Evolutionary conservation across 2,113 vertebrate genomes (phyloP).

Genomic region (Cryptotis parvus): DNA sequence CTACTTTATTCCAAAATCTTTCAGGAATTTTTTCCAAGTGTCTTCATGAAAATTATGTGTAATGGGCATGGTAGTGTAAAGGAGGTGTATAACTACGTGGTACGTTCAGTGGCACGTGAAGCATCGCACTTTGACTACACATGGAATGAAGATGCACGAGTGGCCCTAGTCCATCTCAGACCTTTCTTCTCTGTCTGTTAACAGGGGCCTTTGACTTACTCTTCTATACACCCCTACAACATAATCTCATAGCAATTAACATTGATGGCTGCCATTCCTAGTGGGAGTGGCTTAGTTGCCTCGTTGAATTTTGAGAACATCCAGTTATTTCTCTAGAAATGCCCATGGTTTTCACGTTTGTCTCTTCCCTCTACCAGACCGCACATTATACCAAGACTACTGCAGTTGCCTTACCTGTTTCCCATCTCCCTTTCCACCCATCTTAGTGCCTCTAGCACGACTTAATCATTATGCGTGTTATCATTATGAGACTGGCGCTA

Average conservation of each 20-base stretch:
- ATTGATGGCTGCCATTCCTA: neutral
- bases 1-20: constrained; percentile 2
- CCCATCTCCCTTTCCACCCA: neutral
- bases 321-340: neutral
- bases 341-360: neutral
- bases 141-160: neutral
- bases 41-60: neutral
- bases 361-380: neutral
- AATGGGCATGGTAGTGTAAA: neutral
- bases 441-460: neutral
- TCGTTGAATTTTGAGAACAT: neutral
- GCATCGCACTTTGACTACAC: neutral
- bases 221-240: neutral
- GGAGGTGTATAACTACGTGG: neutral
- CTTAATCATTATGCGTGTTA: neutral
- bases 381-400: neutral
- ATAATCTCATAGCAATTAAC: constrained; percentile 7
- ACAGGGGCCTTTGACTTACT: neutral
- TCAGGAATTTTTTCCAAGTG: neutral
- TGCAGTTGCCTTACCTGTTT: neutral
- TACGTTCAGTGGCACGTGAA: neutral
- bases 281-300: neutral
- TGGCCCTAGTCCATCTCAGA: neutral
- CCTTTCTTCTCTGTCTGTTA: neutral
- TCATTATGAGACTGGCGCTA: no score